Evolutionary conservation across 2,888 invertebrate genomes (phyloP), one percentile per base, ranked within the genome.

Genomic region (Drosophila meridionalis): DNA sequence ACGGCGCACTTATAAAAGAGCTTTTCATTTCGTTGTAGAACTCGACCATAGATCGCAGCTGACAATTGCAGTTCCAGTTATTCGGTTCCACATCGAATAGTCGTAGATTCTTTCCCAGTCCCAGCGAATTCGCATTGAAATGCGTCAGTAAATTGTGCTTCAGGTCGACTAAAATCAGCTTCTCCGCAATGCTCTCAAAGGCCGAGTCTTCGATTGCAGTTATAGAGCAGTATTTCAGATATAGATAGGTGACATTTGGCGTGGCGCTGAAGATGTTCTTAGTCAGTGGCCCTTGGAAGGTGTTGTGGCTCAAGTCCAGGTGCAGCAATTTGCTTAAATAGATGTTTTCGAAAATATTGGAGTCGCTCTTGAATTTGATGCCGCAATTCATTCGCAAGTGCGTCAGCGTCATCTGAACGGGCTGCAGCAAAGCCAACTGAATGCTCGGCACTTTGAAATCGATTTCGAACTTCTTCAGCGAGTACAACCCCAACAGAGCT

Each of bases 41-140:
- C 0, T 73, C n/a, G 1, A 80, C 66, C 4, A 92, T 43, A 0
- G 79, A 65, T 4, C 62, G 47, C 3, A 92, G 56, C 0, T 82
- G 28, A 34, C 92, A 92, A 62, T 89, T 70, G 58, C 92, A 92
- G 3, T 67, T 11, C 92, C 91, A 92, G 6, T 80, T 70, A 60
- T 92, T 92, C 0, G 82, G 79, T 3, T 87, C 75, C 4, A 92
- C 36, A 28, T 87, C 89, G 3, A 92, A 30, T 6, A 86, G 65
- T 0, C 76, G 55, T 0, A 50, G 60, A 26, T 26, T 74, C 2
- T 32, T 40, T 0, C 32, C 70, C 0, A 55, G 34, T 1, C 34
- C 45, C 7, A 80, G 47, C 0, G 80, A 57, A 9, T 45, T 59
- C 0, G 72, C 57, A 7, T 80, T 76, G 8, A 92, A 55, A 0